Evolutionary conservation across 2,888 invertebrate species (phyloP), one percentile per base, ranked within the genome.

Genomic region (Pteria penguin): DNA sequence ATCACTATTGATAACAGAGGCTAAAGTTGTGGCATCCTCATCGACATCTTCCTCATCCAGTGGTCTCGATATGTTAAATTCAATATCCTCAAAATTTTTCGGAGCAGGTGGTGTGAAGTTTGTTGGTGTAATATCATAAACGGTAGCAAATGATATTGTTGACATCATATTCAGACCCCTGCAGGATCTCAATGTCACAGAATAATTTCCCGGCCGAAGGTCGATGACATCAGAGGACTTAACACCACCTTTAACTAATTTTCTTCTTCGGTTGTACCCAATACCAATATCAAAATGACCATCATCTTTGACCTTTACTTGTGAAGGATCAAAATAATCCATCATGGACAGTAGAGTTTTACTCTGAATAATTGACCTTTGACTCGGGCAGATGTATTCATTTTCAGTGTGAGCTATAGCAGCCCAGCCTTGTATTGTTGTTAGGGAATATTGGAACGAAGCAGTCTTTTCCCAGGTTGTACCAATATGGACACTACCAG

Each of bases 401-500:
- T 11, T 11, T 29, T 60, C 27, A 4, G 79, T 76, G 2, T 71
- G 73, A 1, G 84, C 77, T 14, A 83, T 76, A 55, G 79, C 82
- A 4, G 81, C 29, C 33, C 72, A 57, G 22, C 80, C 82, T n/a
- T 66, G 27, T 1, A 85, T 66, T 18, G 33, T 54, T 24, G 69
- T 26, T 18, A 66, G 79, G 11, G 75, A 76, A 8, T 76, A 75
- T 57, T 84, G 85, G 58, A 80, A 83, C 2, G 63, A 63, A 24
- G 52, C 66, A 1, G 66, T 22, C 4, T 66, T 26, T 24, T 76
- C 54, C 84, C 84, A 83, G 14, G 75, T 62, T 1, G 68, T 58
- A 18, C 82, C 73, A 57, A 80, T 73, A 63, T 84, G 82, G 2
- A 86, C 79, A 18, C 45, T 33, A 3, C 86, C 86, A 4, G 70